A percentile compares a stretch with the other conserved stretches of the same genome.
Conservation (phyloP, 1,140 invertebrate genomes). For the Neodiprion pinetum region DNA sequence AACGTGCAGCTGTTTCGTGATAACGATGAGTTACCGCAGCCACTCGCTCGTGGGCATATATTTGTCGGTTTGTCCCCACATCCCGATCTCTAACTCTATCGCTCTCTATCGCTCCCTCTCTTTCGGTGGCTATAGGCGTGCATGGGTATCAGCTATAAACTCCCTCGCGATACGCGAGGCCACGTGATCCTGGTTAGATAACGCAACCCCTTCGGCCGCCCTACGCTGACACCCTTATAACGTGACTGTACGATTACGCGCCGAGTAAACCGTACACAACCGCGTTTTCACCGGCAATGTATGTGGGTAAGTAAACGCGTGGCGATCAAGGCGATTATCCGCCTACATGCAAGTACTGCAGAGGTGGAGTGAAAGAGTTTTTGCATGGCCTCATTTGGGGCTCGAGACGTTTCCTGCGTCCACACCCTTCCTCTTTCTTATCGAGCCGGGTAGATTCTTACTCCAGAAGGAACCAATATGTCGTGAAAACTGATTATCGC, state of each 20-base stretch:
- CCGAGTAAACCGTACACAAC: too few relatives aligned
- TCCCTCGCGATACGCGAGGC: conserved; percentile 6
- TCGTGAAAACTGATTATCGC: too few relatives aligned
- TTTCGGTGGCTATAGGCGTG: conserved; percentile 12
- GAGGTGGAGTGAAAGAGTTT: too few relatives aligned
- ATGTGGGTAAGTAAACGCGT: neutral
- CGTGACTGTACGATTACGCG: neutral
- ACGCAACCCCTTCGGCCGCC: neutral
- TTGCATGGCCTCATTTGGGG: too few relatives aligned
- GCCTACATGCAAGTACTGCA: too few relatives aligned
- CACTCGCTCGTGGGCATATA: conserved; percentile 33
- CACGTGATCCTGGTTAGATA: conserved; percentile 1
- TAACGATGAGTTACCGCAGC: conserved; percentile 58
- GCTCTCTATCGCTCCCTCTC: conserved; percentile 15
- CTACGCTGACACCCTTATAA: neutral
- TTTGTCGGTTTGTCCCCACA: neutral
- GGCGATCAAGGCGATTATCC: neutral
- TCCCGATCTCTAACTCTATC: conserved; percentile 4
- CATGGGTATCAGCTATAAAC: conserved; percentile 18
- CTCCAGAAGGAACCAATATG: too few relatives aligned
- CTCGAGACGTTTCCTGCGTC: too few relatives aligned
- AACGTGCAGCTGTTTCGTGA: conserved; percentile 52
- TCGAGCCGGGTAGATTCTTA: too few relatives aligned
- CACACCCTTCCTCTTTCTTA: too few relatives aligned
- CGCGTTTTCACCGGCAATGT: too few relatives aligned